Percentiles rank a stretch among this genome's conserved stretches.
Evolutionary conservation across 2,797 vertebrate species (phyloP).

Genomic region (Argya squamiceps): DNA sequence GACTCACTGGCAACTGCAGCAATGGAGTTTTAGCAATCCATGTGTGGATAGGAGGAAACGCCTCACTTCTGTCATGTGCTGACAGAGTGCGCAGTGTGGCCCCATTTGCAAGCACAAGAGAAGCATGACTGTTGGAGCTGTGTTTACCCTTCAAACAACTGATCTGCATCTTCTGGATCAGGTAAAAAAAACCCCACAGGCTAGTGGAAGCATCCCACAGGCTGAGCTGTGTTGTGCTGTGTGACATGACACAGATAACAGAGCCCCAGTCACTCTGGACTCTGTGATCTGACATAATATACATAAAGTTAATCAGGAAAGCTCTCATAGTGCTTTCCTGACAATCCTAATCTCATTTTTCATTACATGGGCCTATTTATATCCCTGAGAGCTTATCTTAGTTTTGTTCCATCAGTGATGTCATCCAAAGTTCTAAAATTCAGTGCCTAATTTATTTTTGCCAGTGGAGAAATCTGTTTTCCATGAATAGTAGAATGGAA

Average conservation of each 20-base stretch:
- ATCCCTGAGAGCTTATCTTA: background rate
- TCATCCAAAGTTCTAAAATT: background rate
- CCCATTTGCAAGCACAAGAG: background rate
- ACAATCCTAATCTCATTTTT: background rate
- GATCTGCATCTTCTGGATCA: background rate
- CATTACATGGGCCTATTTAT: background rate
- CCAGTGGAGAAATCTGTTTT: background rate
- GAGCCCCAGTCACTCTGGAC: background rate
- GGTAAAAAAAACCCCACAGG: background rate
- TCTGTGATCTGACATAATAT: background rate
- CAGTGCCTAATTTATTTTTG: background rate
- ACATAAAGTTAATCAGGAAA: background rate
- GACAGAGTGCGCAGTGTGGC: fast-evolving
- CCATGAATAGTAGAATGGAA: background rate
- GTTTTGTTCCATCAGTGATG: background rate
- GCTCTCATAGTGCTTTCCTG: background rate
- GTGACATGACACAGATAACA: background rate
- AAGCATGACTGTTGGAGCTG: background rate
- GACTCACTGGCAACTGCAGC: background rate
- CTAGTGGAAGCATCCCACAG: background rate
- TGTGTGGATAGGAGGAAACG: background rate
- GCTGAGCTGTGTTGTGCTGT: background rate
- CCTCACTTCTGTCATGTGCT: background rate
- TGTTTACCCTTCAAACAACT: background rate
- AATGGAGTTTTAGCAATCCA: background rate